Conservation (phyloP, 2,113 vertebrate genomes). For the Vulpes vulpes region DNA sequence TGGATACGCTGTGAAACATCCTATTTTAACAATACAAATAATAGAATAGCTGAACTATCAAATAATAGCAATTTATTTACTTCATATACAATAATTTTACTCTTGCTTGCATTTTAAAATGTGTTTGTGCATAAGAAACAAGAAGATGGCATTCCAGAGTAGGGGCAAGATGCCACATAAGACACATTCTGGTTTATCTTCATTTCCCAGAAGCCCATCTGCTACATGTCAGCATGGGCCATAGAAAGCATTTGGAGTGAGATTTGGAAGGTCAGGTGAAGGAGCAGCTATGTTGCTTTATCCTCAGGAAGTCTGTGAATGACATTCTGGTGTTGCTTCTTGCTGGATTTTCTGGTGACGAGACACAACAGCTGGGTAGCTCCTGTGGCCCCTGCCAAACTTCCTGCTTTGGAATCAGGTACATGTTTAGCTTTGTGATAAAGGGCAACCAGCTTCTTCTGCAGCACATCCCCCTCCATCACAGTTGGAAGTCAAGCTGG, state of each 20-base stretch:
- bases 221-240: neutral
- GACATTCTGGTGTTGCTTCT: neutral
- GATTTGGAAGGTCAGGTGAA: neutral
- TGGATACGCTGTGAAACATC: neutral
- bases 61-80: neutral
- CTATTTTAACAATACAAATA: neutral
- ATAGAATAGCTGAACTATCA: neutral
- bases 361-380: neutral
- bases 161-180: neutral
- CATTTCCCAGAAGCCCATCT: neutral
- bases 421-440: neutral
- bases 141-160: neutral
- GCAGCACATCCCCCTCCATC: neutral
- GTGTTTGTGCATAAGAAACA: neutral
- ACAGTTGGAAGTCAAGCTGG: neutral
- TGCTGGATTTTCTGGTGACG: neutral
- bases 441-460: neutral
- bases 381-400: neutral
- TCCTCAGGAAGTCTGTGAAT: neutral
- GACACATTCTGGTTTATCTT: neutral
- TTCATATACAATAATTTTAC: neutral
- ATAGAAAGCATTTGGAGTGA: neutral
- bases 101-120: neutral
- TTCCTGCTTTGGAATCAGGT: neutral
- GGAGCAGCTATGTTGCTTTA: neutral